A percentile compares a stretch with the other conserved stretches of the same genome.
These are phyloP conservation scores for Melanotaenia pygmaea DNA, from an alignment of 2,797 vertebrate genomes.

Conservation along the genomic window DNA sequence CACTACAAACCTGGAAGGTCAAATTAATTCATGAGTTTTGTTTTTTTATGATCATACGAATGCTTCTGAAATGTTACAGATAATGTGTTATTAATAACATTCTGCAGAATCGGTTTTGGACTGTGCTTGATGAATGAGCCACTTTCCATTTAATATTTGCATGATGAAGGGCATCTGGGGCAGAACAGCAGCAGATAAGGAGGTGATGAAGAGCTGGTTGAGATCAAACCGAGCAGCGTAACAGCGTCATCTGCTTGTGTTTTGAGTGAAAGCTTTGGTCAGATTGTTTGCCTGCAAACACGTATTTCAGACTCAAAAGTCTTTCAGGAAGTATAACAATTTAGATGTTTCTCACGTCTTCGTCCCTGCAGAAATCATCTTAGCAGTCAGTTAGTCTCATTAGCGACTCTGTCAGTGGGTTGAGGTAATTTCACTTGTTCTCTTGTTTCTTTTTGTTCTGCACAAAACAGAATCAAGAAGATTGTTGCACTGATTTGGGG, in stretches of 20 bases:
- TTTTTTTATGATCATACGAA: slow-evolving; percentile 33
- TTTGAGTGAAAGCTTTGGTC: neutral
- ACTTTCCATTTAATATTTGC: slow-evolving; percentile 68
- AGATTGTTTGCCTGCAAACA: neutral
- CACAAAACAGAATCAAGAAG: slow-evolving; percentile 27
- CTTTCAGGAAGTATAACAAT: slow-evolving; percentile 18
- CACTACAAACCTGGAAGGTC: slow-evolving; percentile 48
- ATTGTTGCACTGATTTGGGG: slow-evolving; percentile 5
- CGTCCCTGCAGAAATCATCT: slow-evolving; percentile 25
- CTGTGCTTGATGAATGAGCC: slow-evolving; percentile 62
- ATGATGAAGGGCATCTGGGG: slow-evolving; percentile 67
- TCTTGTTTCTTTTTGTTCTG: slow-evolving; percentile 12
- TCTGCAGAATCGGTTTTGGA: slow-evolving; percentile 48
- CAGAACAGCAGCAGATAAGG: slow-evolving; percentile 53
- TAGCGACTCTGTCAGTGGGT: neutral
- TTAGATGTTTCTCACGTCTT: slow-evolving; percentile 13
- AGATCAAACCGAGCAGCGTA: slow-evolving; percentile 4
- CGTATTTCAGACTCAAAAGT: neutral
- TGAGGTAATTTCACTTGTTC: slow-evolving; percentile 32
- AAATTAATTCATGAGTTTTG: slow-evolving; percentile 45
- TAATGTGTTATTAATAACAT: slow-evolving; percentile 69
- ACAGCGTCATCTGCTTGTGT: slow-evolving; percentile 20
- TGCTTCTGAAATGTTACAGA: slow-evolving; percentile 60
- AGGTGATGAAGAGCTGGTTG: slow-evolving; percentile 47
- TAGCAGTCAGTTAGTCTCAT: slow-evolving; percentile 39